Evolutionary conservation across 2,797 vertebrate genomes (phyloP).

Genomic region (Neosilurus mollespiculum): DNA sequence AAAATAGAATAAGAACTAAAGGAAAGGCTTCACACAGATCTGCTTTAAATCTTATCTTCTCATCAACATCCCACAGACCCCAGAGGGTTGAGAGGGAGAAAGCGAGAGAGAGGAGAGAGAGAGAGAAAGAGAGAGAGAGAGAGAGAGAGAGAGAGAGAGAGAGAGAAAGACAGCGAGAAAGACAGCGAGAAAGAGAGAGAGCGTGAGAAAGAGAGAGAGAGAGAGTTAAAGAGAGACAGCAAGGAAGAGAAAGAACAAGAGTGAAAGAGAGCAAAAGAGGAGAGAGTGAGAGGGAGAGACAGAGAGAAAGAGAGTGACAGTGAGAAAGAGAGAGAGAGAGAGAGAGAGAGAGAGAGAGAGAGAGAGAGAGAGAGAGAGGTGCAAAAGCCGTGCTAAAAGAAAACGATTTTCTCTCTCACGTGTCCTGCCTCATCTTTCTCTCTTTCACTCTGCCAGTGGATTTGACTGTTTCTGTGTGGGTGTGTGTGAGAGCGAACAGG

Average conservation of each 20-base stretch:
- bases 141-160: neutral
- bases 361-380: slow-evolving; percentile 27
- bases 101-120: slow-evolving; percentile 1
- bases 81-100: slow-evolving; percentile 20
- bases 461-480: slow-evolving; percentile 58
- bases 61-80: slow-evolving; percentile 48
- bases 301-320: neutral
- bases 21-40: slow-evolving; percentile 48
- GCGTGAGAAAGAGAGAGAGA: neutral
- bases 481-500: slow-evolving; percentile 53
- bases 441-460: slow-evolving; percentile 51
- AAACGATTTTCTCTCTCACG: slow-evolving; percentile 57
- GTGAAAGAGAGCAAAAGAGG: no score
- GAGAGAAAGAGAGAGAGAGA: slow-evolving; percentile 2
- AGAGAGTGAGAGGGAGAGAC: no score
- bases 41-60: slow-evolving; percentile 48
- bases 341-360: slow-evolving; percentile 14
- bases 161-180: neutral
- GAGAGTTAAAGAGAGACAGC: slow-evolving; percentile 10
- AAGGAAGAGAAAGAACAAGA: no score
- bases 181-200: neutral
- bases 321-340: slow-evolving; percentile 6
- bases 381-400: slow-evolving; percentile 50
- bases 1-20: slow-evolving; percentile 16
- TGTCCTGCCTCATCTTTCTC: slow-evolving; percentile 54